Evolutionary conservation across 2,797 vertebrate species (phyloP).

Genomic region (Cyprinodon diabolis): DNA sequence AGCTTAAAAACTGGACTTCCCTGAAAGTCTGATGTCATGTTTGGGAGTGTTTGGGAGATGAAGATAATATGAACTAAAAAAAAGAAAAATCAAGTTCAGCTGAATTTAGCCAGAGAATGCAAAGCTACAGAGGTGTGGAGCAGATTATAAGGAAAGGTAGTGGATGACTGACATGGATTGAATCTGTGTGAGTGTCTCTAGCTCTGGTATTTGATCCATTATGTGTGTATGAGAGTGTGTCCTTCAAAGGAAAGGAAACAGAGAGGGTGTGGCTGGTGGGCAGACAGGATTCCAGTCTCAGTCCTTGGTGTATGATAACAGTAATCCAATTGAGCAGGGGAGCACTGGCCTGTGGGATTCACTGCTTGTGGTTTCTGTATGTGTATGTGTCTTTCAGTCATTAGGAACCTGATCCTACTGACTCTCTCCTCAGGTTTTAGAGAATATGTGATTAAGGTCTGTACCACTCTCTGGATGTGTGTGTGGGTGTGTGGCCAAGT

Average conservation of each 20-base stretch:
- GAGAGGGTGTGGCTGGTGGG: slow-evolving; percentile 61
- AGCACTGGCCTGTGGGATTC: slow-evolving; percentile 57
- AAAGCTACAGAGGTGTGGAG: neutral
- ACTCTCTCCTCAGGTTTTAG: slow-evolving; percentile 60
- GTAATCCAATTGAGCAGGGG: slow-evolving; percentile 76
- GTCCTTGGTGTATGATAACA: slow-evolving; percentile 70
- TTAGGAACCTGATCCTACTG: slow-evolving; percentile 63
- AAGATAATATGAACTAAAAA: neutral
- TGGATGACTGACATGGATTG: slow-evolving; percentile 6
- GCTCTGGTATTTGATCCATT: slow-evolving; percentile 55
- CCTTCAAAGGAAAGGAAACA: slow-evolving; percentile 50
- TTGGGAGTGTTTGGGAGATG: neutral
- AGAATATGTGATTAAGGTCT: slow-evolving; percentile 73
- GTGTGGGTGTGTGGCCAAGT: neutral
- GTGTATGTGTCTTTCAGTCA: slow-evolving; percentile 45
- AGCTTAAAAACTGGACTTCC: neutral
- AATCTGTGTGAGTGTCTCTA: slow-evolving; percentile 27
- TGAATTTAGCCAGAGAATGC: neutral
- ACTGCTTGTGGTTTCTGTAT: slow-evolving; percentile 38
- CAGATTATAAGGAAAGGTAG: neutral
- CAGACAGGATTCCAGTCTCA: slow-evolving; percentile 61
- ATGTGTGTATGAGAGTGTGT: slow-evolving; percentile 32
- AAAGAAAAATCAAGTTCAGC: neutral
- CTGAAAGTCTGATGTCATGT: neutral
- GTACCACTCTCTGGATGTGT: slow-evolving; percentile 14